phyloP scores from a whole-genome alignment of 1,140 invertebrate species.

The Andricus grossulariae region DNA sequence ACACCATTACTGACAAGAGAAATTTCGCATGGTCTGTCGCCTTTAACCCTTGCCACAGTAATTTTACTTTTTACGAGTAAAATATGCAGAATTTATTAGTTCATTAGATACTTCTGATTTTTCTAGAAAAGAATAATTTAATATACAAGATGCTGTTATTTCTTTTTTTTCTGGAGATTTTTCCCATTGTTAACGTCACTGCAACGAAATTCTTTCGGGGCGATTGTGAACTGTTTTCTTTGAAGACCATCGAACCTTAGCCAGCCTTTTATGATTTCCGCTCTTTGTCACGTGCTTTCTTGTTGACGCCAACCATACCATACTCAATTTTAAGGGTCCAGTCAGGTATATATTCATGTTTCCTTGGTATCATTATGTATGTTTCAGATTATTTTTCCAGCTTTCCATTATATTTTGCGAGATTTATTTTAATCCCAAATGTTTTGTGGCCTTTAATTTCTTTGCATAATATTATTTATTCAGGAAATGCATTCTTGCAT shows the following conservation, averaged over 20 bases:
- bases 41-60: slow-evolving; percentile 12
- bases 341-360: neutral
- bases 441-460: neutral
- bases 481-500: neutral
- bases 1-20: slow-evolving; percentile 22
- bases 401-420: neutral
- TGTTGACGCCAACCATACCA: too few relatives aligned
- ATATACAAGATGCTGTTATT: too few relatives aligned
- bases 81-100: too few relatives aligned
- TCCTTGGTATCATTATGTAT: neutral
- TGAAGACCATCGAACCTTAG: too few relatives aligned
- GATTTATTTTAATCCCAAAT: neutral
- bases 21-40: slow-evolving; percentile 17
- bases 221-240: too few relatives aligned
- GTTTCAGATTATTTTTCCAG: neutral
- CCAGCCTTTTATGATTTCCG: too few relatives aligned
- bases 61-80: neutral
- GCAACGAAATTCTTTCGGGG: too few relatives aligned
- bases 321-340: too few relatives aligned
- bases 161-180: too few relatives aligned
- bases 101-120: neutral
- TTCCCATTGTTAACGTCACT: too few relatives aligned
- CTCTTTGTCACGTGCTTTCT: too few relatives aligned
- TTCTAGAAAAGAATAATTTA: neutral
- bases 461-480: slow-evolving; percentile 9